These are phyloP conservation scores for Sturmia bella DNA, from an alignment of 2,888 invertebrate species.

Conservation along the genomic window DNA sequence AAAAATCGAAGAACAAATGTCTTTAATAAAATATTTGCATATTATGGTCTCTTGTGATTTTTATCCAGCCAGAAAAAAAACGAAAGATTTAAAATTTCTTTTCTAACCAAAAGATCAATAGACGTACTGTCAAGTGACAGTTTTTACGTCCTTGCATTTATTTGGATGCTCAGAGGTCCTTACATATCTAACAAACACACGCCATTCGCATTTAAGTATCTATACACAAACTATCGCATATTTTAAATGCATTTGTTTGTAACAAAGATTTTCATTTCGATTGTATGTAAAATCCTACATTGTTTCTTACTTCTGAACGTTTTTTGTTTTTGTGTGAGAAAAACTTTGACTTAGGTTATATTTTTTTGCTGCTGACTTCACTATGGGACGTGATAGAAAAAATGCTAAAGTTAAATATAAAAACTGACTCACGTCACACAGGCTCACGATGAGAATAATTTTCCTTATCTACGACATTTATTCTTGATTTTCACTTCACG, in stretches of 20 bases:
- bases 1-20: not conserved
- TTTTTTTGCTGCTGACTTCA: not conserved
- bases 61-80: constrained; percentile 17
- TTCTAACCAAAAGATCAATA: constrained; percentile 59
- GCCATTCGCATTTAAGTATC: not conserved
- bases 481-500: too few species aligned
- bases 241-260: constrained; percentile 61
- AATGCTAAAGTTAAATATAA: too few species aligned
- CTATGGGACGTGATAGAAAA: constrained; percentile 2
- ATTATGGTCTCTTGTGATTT: constrained; percentile 52
- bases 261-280: constrained; percentile 57
- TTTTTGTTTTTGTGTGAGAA: not conserved
- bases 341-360: constrained; percentile 32
- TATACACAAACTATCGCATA: not conserved
- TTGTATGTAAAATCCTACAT: constrained; percentile 53
- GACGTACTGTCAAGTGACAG: constrained; percentile 48
- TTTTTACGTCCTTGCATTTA: constrained; percentile 36
- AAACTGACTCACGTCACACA: too few species aligned
- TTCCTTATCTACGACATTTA: too few species aligned
- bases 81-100: constrained; percentile 36
- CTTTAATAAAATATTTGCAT: constrained; percentile 42
- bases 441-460: too few species aligned
- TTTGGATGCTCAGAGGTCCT: constrained; percentile 26
- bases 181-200: not conserved
- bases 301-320: constrained; percentile 18